These are phyloP conservation scores for Sternarchorhynchus goeldii DNA, from an alignment of 2,797 vertebrate genomes.

Conservation along the genomic window DNA sequence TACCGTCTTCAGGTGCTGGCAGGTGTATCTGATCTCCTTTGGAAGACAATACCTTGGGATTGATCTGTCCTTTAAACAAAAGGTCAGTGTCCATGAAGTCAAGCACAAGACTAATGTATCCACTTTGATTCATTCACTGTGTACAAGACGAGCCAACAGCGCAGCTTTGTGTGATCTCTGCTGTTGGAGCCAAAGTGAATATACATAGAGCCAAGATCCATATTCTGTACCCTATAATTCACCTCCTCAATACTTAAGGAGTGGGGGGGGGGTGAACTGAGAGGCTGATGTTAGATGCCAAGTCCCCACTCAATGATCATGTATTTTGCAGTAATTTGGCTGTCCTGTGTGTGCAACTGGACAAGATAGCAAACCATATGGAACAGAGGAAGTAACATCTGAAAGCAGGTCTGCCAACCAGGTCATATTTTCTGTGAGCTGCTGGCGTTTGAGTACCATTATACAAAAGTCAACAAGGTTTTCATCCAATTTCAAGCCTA, in stretches of 20 bases:
- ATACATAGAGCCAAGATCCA: constrained; percentile 19
- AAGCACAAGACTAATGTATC: constrained; percentile 15
- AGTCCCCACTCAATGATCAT: neutral
- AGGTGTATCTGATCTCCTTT: constrained; percentile 20
- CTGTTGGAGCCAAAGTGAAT: constrained; percentile 19
- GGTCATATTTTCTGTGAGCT: neutral
- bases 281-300: neutral
- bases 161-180: constrained; percentile 16
- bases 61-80: constrained; percentile 30
- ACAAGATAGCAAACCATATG: constrained; percentile 22
- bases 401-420: neutral
- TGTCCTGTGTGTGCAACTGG: neutral
- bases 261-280: neutral
- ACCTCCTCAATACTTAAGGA: constrained; percentile 1
- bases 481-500: neutral
- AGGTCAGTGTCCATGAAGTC: constrained; percentile 24
- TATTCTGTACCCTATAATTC: constrained; percentile 28
- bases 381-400: constrained; percentile 12
- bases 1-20: constrained; percentile 19
- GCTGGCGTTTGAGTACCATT: neutral
- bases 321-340: constrained; percentile 23
- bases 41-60: constrained; percentile 14
- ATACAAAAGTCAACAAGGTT: neutral
- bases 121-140: constrained; percentile 27
- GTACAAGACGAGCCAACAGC: constrained; percentile 34